These are phyloP conservation scores for Leptinotarsa rubiginosa DNA, from an alignment of 2,888 invertebrate species.

Conservation along the genomic window DNA sequence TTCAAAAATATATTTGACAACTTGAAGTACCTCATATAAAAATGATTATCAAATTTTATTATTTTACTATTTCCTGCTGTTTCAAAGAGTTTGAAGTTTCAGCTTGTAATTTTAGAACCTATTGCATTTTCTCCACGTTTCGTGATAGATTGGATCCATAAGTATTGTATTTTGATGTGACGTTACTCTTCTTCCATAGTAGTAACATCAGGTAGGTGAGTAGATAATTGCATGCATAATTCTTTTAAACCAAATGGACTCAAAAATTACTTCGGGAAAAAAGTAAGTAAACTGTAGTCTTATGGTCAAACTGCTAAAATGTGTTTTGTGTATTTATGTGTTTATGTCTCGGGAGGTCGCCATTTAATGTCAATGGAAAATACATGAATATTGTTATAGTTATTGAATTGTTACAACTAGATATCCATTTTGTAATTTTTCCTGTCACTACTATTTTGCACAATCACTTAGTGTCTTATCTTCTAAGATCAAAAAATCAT, in stretches of 20 bases:
- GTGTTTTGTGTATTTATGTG: constrained; percentile 18
- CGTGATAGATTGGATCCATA: background rate
- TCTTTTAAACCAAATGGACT: background rate
- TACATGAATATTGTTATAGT: constrained; percentile 41
- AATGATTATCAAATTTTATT: no score
- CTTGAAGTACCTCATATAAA: no score
- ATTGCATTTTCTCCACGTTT: constrained; percentile 2
- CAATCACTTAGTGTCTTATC: background rate
- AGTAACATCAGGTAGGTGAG: constrained; percentile 22
- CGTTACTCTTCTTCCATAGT: constrained; percentile 37
- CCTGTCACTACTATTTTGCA: background rate
- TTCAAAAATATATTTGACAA: no score
- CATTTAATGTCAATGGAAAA: constrained; percentile 43
- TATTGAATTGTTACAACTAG: constrained; percentile 1
- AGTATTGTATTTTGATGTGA: constrained; percentile 26
- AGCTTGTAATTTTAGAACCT: background rate
- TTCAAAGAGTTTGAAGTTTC: no score
- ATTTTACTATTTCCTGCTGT: no score
- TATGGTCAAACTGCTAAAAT: constrained; percentile 2
- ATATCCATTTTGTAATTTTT: constrained; percentile 20
- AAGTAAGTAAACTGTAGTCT: constrained; percentile 29
- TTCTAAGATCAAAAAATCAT: background rate
- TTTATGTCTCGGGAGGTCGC: constrained; percentile 35
- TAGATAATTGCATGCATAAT: constrained; percentile 9
- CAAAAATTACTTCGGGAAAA: background rate